A percentile compares a stretch with the other conserved stretches of the same genome.
Evolutionary conservation across 2,888 invertebrate species (phyloP).

Genomic region (Allophyes oxyacanthae): DNA sequence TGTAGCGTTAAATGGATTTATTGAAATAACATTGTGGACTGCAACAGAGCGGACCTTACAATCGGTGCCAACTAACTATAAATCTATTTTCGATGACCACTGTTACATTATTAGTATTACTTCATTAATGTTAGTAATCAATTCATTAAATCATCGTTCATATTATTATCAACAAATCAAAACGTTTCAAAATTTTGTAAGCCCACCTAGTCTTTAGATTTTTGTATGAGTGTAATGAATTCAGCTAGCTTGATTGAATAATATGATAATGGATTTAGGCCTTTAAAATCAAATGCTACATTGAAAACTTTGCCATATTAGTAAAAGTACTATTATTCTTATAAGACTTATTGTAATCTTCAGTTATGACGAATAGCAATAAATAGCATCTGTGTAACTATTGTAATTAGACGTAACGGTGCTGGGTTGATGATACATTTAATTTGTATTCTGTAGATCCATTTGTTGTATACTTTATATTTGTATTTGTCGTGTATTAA

Average conservation of each 20-base stretch:
- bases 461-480: slow-evolving; percentile 80
- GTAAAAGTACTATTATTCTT: slow-evolving; percentile 86
- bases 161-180: slow-evolving; percentile 59
- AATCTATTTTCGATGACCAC: slow-evolving; percentile 64
- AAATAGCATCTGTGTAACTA: slow-evolving; percentile 83
- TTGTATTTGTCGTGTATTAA: slow-evolving; percentile 82
- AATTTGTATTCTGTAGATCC: slow-evolving; percentile 84
- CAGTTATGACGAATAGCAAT: slow-evolving; percentile 78
- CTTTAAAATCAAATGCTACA: slow-evolving; percentile 83
- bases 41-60: slow-evolving; percentile 32
- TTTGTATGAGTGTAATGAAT: slow-evolving; percentile 76
- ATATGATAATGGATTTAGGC: slow-evolving; percentile 79
- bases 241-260: slow-evolving; percentile 77
- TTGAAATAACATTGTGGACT: slow-evolving; percentile 30
- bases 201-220: slow-evolving; percentile 88
- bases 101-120: slow-evolving; percentile 64
- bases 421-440: slow-evolving; percentile 86
- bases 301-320: slow-evolving; percentile 90
- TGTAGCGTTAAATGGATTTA: slow-evolving; percentile 26
- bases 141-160: slow-evolving; percentile 55
- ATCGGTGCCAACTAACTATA: slow-evolving; percentile 70
- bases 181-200: slow-evolving; percentile 78
- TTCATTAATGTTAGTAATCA: slow-evolving; percentile 55
- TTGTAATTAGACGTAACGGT: slow-evolving; percentile 86
- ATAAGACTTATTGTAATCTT: slow-evolving; percentile 85